Evolutionary conservation across 2,113 vertebrate species (phyloP).

Genomic region (Otolemur garnettii): DNA sequence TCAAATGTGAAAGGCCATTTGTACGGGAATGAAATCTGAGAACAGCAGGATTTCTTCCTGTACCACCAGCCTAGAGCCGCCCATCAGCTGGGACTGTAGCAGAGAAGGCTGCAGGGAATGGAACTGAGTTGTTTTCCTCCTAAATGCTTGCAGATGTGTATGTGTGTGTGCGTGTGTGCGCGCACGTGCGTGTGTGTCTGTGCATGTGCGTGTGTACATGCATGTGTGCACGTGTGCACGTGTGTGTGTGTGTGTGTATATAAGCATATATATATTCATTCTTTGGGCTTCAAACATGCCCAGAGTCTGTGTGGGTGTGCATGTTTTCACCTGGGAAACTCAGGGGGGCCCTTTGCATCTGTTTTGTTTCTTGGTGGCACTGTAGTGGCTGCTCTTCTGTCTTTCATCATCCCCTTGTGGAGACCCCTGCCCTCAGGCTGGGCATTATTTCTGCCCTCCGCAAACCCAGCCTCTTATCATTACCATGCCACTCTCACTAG

Average conservation of each 20-base stretch:
- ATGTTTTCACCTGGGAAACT: fast-evolving
- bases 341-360: neutral
- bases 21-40: fast-evolving
- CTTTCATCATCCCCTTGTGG: neutral
- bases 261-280: neutral
- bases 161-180: too few species aligned
- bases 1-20: neutral
- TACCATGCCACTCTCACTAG: neutral
- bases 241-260: neutral
- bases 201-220: fast-evolving
- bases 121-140: neutral
- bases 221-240: too few species aligned
- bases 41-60: fast-evolving
- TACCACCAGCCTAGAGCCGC: too few species aligned
- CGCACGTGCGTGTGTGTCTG: too few species aligned
- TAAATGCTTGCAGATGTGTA: neutral
- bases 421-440: neutral
- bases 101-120: neutral
- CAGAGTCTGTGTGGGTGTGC: fast-evolving
- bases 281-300: neutral
- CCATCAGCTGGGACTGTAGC: fast-evolving
- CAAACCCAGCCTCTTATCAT: fast-evolving
- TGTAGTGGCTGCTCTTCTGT: neutral
- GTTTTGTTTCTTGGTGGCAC: neutral
- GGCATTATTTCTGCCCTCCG: neutral